Base-by-base conservation (phyloP, 2,113 vertebrate genomes). In the Callospermophilus lateralis region DNA sequence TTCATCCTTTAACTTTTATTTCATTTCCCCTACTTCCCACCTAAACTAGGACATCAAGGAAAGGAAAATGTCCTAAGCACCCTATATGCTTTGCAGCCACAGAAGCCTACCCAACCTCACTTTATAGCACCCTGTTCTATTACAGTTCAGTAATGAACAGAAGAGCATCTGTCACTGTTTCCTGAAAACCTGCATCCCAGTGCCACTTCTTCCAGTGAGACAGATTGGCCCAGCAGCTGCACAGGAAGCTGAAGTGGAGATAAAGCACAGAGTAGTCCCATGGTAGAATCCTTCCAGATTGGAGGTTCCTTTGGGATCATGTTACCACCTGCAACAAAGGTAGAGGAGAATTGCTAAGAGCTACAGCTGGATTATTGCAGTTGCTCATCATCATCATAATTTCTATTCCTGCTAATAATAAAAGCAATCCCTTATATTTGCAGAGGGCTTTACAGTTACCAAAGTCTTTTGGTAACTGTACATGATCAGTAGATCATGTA, bases 401-500 rank as follows among this genome's bases (percentile, higher is more conserved):
- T 76, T 26, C 13, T 58, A 42, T 55, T 55, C 55, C 37, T 74
- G 15, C 26, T 80, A 61, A 22, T 87, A 73, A 45, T 61, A 87
- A 72, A 26, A 61, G 13, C 24, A 81, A 51, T 89, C 73, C 63
- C 30, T 84, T 89, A n/a, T 58, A 39, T 87, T 96, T 89, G 51
- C 79, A 73, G 92, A 96, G 61, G 51, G 83, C 78, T 94, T 90
- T 51, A 73, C 7, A 42, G 26, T 95, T 96, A 76, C 39, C 70
- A 90, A 85, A 94, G 90, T n/a, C n/a, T 93, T 96, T 88, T 93
- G 34, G 8, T 45, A 93, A 87, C 48, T 93, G 93, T 88, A 48
- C 51, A 86, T 19, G 42, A 72, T 80, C 61, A 81, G 86, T 37
- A 97, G 42, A 84, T 94, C 68, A 78, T 45, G 45, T 45, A 45